Evolutionary conservation across 1,140 invertebrate genomes (phyloP), one percentile per base, ranked within the genome.

Genomic region (Magallana gigas): DNA sequence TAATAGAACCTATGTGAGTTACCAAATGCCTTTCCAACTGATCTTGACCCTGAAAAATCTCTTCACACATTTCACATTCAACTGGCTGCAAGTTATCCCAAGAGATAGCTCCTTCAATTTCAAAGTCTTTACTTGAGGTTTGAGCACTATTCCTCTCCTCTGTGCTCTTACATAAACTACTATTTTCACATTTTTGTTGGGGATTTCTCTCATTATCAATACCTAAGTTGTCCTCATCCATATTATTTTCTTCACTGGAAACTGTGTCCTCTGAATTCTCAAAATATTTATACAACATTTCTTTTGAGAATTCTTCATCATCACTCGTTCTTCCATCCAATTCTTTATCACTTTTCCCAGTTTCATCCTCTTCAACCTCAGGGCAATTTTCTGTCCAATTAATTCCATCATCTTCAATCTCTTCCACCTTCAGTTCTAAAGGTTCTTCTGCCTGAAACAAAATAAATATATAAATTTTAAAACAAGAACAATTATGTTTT

Each of bases 11-110:
- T 12, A n/a, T n/a, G n/a, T 62, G 60, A 62, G 60, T 62, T n/a
- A 62, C n/a, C 60, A 62, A 62, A n/a, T 62, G 60, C n/a, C n/a
- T n/a, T 62, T 62, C 60, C n/a, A 62, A 62, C 14, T 62, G 14
- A 16, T 62, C 60, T 62, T 12, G 60, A 14, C 9, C 14, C 4
- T 4, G 0, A n/a, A 62, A 62, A n/a, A 62, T 3, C 60, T 62
- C 11, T 12, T 62, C 60, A 62, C 60, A 62, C 60, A 62, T 62
- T n/a, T 62, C 60, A 62, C 60, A 62, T 62, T 62, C 60, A 11
- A 12, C 14, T 62, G 60, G 60, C n/a, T 62, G 4, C 60, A 12
- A 6, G n/a, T 62, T n/a, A 62, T 62, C 11, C 60, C n/a, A n/a
- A 0, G 16, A n/a, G 12, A 62, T 14, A 9, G 5, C 60, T 12